Percentiles rank a stretch among this genome's conserved stretches.
phyloP scores from a whole-genome alignment of 2,113 vertebrate genomes.

The Rhinopithecus roxellana region DNA sequence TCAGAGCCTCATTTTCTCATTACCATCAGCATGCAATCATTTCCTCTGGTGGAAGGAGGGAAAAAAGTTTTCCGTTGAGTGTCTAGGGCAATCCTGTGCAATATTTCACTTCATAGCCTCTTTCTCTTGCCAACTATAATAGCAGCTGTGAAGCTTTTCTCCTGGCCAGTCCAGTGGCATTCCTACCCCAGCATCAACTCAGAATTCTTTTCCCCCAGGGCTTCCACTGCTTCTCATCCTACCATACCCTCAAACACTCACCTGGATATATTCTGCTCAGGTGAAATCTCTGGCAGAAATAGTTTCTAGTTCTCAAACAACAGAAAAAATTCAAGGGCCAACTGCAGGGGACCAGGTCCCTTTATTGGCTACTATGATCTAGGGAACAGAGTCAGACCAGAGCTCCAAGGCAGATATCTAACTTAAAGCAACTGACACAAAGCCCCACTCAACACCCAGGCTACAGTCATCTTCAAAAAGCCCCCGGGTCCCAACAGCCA shows the following conservation, averaged over 20 bases:
- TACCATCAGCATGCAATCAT: background rate
- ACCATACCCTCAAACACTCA: background rate
- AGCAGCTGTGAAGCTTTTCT: background rate
- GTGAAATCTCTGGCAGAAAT: background rate
- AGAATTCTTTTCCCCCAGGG: background rate
- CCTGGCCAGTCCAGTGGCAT: background rate
- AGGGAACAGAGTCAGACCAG: background rate
- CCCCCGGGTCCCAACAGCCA: background rate
- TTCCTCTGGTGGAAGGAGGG: constrained; percentile 30
- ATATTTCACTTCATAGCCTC: constrained; percentile 1
- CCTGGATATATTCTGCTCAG: background rate
- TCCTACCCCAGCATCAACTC: background rate
- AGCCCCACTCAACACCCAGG: background rate
- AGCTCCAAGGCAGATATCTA: background rate
- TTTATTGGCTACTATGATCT: background rate
- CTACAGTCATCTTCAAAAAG: constrained; percentile 50
- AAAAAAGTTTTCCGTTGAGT: background rate
- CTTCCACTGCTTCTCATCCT: background rate
- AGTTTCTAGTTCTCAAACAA: background rate
- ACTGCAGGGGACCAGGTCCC: background rate
- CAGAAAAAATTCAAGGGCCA: constrained; percentile 15
- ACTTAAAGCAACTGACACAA: background rate
- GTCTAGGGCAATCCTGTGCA: background rate
- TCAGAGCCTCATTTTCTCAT: background rate
- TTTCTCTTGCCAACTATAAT: background rate